Evolutionary conservation across 2,797 vertebrate genomes (phyloP).

Genomic region (Diplodus sargus): DNA sequence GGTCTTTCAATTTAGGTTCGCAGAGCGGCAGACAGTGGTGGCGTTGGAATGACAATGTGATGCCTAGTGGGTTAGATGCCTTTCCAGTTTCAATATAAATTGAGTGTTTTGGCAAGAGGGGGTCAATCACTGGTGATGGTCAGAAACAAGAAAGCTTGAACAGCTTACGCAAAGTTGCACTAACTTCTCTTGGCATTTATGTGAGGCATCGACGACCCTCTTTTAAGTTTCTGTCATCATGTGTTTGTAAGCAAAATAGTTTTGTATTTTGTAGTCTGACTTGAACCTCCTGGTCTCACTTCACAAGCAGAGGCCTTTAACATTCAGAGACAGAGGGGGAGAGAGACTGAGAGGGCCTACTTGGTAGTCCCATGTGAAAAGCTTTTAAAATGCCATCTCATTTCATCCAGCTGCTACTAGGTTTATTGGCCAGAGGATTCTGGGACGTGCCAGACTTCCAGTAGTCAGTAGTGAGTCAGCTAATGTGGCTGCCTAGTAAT

Average conservation of each 20-base stretch:
- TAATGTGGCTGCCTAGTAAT: conserved; percentile 60
- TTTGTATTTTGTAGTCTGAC: neutral
- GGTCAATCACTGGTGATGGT: conserved; percentile 38
- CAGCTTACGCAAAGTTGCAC: neutral
- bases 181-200: conserved; percentile 1
- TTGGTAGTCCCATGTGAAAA: conserved; percentile 61
- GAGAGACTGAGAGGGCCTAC: conserved; percentile 17
- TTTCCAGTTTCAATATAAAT: conserved; percentile 39
- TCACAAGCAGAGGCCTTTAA: conserved; percentile 13
- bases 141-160: neutral
- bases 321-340: conserved; percentile 18
- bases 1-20: conserved; percentile 64
- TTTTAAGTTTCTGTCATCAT: neutral
- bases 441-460: conserved; percentile 65
- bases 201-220: neutral
- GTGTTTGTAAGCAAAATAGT: conserved; percentile 9
- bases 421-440: conserved; percentile 67
- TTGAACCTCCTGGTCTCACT: conserved; percentile 1
- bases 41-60: conserved; percentile 58
- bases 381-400: conserved; percentile 72
- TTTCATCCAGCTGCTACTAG: conserved; percentile 72
- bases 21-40: conserved; percentile 62
- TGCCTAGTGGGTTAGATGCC: conserved; percentile 46
- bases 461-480: conserved; percentile 72
- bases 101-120: conserved; percentile 44